A percentile compares a stretch with the other conserved stretches of the same genome.
phyloP scores from a whole-genome alignment of 2,113 vertebrate species.

The Stegastes partitus region DNA sequence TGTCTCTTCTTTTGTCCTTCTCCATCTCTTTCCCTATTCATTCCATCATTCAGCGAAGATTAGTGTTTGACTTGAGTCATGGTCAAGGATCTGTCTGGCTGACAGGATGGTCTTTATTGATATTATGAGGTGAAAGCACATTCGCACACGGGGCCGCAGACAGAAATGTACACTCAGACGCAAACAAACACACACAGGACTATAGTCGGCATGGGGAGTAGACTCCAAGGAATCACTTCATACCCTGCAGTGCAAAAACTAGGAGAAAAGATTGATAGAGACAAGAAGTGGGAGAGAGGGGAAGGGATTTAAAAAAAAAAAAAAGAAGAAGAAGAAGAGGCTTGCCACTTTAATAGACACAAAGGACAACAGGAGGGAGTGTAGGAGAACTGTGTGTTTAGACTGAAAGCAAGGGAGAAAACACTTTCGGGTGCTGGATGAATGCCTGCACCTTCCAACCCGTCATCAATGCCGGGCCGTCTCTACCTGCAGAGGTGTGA shows the following conservation, averaged over 20 bases:
- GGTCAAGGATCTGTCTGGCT: slow-evolving; percentile 26
- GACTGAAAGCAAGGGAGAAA: slow-evolving; percentile 38
- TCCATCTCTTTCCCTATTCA: neutral
- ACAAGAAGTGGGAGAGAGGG: slow-evolving; percentile 28
- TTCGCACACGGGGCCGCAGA: neutral
- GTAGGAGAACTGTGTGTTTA: slow-evolving; percentile 37
- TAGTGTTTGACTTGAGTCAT: slow-evolving; percentile 32
- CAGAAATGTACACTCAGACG: slow-evolving; percentile 21
- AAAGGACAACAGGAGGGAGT: slow-evolving; percentile 22
- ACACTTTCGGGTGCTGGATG: slow-evolving; percentile 47
- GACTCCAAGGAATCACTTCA: slow-evolving; percentile 31
- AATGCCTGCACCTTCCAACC: slow-evolving; percentile 45
- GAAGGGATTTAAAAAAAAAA: slow-evolving; percentile 14
- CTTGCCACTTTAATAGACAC: slow-evolving; percentile 53
- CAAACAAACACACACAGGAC: slow-evolving; percentile 16
- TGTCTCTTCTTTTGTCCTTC: neutral
- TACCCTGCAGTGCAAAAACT: slow-evolving; percentile 26
- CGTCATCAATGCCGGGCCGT: slow-evolving; percentile 33
- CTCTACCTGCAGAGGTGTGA: slow-evolving; percentile 40
- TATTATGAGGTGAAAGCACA: slow-evolving; percentile 34
- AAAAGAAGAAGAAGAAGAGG: slow-evolving; percentile 8
- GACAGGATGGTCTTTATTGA: slow-evolving; percentile 28
- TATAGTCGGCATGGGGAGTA: slow-evolving; percentile 21
- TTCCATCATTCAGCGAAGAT: slow-evolving; percentile 19
- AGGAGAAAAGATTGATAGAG: slow-evolving; percentile 27